phyloP scores from a whole-genome alignment of 2,113 vertebrate genomes.

The Pollachius pollachius region DNA sequence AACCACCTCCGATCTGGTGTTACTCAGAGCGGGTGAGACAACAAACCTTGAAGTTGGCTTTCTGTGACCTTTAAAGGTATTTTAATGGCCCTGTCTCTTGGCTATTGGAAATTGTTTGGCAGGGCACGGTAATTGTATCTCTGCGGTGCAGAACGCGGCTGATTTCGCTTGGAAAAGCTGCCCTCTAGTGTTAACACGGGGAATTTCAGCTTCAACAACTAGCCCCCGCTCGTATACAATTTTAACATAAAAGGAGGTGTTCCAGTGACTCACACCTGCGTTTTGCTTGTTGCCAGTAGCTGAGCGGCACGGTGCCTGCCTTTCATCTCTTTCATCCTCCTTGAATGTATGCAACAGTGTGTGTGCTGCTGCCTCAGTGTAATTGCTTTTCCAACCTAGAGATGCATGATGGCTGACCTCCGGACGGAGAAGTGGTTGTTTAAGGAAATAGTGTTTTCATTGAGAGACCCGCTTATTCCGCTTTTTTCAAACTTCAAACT shows the following conservation, averaged over 20 bases:
- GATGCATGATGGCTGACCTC: constrained; percentile 37
- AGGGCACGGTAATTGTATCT: constrained; percentile 34
- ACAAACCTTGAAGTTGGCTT: constrained; percentile 59
- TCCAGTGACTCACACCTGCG: constrained; percentile 2
- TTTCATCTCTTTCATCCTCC: too few species aligned
- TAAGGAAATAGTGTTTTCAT: not conserved
- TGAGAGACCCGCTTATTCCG: constrained; percentile 2
- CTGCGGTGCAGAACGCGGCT: constrained; percentile 28
- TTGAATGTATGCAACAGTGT: constrained; percentile 13
- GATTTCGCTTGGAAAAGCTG: constrained; percentile 60
- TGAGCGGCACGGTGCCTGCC: not conserved
- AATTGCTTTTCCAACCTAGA: constrained; percentile 24
- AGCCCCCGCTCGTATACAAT: too few species aligned
- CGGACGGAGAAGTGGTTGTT: constrained; percentile 24
- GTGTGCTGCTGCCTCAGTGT: constrained; percentile 10
- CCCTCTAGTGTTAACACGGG: constrained; percentile 62
- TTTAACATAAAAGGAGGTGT: not conserved
- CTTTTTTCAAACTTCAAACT: not conserved
- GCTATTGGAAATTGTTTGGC: constrained; percentile 49
- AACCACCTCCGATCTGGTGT: constrained; percentile 15
- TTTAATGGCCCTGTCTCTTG: constrained; percentile 55
- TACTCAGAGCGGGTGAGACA: constrained; percentile 55
- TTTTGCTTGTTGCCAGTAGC: not conserved
- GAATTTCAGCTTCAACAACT: not conserved
- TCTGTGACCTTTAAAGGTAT: constrained; percentile 62